These are phyloP conservation scores for Ardeotis arabs DNA, from an alignment of 2,113 vertebrate genomes.

Conservation along the genomic window DNA sequence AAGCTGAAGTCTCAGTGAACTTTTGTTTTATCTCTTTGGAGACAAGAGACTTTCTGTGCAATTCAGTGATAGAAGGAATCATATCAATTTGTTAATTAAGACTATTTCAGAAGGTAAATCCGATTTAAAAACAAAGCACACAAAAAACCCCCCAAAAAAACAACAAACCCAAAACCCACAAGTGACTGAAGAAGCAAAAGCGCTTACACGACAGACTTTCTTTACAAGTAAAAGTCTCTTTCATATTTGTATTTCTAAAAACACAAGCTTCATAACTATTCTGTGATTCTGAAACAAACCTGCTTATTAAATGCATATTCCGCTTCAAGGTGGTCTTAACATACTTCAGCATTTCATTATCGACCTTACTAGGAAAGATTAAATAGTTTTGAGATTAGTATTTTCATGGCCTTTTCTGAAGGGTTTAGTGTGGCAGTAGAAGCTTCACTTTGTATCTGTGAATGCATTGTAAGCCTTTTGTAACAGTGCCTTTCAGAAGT, in stretches of 20 bases:
- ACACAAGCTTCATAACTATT: background rate
- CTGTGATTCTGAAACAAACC: background rate
- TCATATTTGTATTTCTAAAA: background rate
- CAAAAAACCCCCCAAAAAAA: no score
- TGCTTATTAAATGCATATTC: background rate
- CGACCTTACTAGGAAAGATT: background rate
- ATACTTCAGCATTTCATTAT: background rate
- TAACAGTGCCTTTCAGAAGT: background rate
- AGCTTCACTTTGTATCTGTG: background rate
- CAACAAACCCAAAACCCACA: no score
- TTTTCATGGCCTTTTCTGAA: background rate
- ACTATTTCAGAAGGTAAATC: conserved; percentile 1
- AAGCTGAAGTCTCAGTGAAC: background rate
- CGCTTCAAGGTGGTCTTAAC: background rate
- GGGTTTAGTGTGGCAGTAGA: background rate
- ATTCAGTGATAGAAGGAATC: background rate
- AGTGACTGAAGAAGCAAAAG: background rate
- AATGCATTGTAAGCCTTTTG: background rate
- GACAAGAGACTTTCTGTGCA: background rate
- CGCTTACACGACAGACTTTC: background rate
- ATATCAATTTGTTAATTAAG: conserved; percentile 3
- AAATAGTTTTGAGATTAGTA: background rate
- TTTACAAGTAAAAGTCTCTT: background rate
- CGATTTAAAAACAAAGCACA: background rate
- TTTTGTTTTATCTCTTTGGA: background rate